These are phyloP conservation scores for Morone saxatilis DNA, from an alignment of 2,113 vertebrate species.

Conservation along the genomic window DNA sequence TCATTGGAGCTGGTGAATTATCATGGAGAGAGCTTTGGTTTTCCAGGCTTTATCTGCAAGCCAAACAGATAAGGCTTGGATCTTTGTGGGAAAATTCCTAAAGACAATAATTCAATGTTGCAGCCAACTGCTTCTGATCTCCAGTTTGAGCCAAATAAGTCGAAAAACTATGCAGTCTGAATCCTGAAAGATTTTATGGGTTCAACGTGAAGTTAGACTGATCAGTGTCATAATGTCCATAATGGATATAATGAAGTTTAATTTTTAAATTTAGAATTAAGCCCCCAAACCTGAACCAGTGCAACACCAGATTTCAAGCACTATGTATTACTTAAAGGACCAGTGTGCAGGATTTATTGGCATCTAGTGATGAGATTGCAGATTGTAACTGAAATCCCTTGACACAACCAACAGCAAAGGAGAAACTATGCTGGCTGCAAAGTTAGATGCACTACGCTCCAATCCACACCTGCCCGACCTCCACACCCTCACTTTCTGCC, in stretches of 20 bases:
- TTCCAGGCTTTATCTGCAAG: neutral
- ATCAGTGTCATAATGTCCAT: neutral
- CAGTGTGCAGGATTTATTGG: too few species aligned
- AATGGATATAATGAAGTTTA: neutral
- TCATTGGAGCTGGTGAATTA: slow-evolving; percentile 39
- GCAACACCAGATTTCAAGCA: too few species aligned
- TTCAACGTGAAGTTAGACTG: neutral
- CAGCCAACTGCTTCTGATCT: neutral
- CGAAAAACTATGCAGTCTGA: neutral
- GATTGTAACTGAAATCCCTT: too few species aligned
- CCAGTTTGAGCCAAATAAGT: neutral
- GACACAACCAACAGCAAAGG: too few species aligned
- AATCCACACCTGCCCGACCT: neutral
- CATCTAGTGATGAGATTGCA: too few species aligned
- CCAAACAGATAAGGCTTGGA: neutral
- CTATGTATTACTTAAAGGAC: too few species aligned
- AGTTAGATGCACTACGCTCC: too few species aligned
- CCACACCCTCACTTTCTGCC: neutral
- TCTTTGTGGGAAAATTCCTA: neutral
- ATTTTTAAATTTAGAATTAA: too few species aligned
- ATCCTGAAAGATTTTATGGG: neutral
- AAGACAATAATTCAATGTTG: neutral
- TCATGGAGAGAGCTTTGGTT: slow-evolving; percentile 5
- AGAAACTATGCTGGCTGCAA: too few species aligned
- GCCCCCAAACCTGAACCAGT: too few species aligned